Conservation (phyloP, 1,140 invertebrate species). For the Contarinia nasturtii region DNA sequence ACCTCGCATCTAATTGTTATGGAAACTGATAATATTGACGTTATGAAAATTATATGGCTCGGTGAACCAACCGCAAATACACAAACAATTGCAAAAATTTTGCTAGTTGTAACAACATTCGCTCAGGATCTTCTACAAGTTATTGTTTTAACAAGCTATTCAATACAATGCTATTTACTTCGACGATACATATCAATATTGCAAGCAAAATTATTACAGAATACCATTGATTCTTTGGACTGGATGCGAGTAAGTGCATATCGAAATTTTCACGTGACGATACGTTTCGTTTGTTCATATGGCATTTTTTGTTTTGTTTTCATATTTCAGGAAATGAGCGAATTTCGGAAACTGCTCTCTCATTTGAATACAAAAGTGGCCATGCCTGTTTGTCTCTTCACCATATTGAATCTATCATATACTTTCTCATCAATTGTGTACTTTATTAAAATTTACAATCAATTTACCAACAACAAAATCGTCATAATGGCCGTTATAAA, state of each 20-base stretch:
- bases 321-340: slow-evolving; percentile 40
- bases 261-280: slow-evolving; percentile 2
- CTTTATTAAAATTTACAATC: slow-evolving; percentile 32
- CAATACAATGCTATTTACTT: slow-evolving; percentile 55
- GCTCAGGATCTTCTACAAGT: slow-evolving; percentile 61
- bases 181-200: slow-evolving; percentile 49
- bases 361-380: slow-evolving; percentile 55
- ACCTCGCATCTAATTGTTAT: neutral
- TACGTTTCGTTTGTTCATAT: too few relatives aligned
- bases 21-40: slow-evolving; percentile 6
- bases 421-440: slow-evolving; percentile 43
- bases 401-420: slow-evolving; percentile 51
- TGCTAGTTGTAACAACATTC: slow-evolving; percentile 44
- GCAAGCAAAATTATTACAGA: slow-evolving; percentile 45
- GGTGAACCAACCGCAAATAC: slow-evolving; percentile 27
- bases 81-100: slow-evolving; percentile 13
- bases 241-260: slow-evolving; percentile 48
- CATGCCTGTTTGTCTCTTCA: slow-evolving; percentile 51
- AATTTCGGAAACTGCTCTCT: slow-evolving; percentile 51
- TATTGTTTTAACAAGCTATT: slow-evolving; percentile 58
- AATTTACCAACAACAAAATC: slow-evolving; percentile 29
- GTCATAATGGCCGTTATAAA: slow-evolving; percentile 40
- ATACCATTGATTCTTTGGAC: slow-evolving; percentile 43
- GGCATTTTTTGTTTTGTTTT: slow-evolving; percentile 2
- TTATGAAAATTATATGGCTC: slow-evolving; percentile 28